These are phyloP conservation scores for Cosmia trapezina DNA, from an alignment of 2,888 invertebrate species.

Conservation along the genomic window DNA sequence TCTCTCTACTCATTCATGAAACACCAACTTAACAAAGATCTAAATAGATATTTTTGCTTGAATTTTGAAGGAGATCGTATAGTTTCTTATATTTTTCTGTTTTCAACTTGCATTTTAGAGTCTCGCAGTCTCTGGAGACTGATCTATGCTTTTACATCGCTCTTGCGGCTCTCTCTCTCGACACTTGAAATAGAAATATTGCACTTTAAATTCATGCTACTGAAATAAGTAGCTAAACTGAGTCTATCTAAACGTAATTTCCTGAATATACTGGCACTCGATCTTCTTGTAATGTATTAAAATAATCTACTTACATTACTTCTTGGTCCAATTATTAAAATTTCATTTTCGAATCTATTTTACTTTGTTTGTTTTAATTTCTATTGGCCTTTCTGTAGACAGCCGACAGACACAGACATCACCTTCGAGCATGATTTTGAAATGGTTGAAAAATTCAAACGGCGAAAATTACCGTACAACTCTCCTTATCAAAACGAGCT, in stretches of 20 bases:
- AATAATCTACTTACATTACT: constrained; percentile 72
- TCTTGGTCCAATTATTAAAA: constrained; percentile 66
- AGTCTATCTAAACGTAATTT: constrained; percentile 70
- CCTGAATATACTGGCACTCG: constrained; percentile 71
- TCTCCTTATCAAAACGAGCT: constrained; percentile 78
- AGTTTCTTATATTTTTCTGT: constrained; percentile 76
- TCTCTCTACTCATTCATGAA: constrained; percentile 83
- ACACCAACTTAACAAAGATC: constrained; percentile 79
- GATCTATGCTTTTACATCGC: constrained; percentile 78
- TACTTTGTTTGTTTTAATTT: constrained; percentile 68
- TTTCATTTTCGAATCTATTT: constrained; percentile 65
- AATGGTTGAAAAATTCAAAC: constrained; percentile 57
- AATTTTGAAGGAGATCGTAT: constrained; percentile 78
- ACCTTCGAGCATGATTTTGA: constrained; percentile 77
- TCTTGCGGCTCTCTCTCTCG: constrained; percentile 77
- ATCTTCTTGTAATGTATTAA: constrained; percentile 88
- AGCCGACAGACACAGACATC: constrained; percentile 68
- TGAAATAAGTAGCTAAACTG: constrained; percentile 71
- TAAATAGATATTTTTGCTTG: constrained; percentile 86
- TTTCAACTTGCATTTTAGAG: constrained; percentile 82
- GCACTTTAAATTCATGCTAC: constrained; percentile 81
- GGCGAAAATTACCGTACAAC: constrained; percentile 76
- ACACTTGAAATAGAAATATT: constrained; percentile 82
- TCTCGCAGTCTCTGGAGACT: constrained; percentile 75
- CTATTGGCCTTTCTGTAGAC: constrained; percentile 70